Conservation (phyloP, 1,140 invertebrate genomes). For the Drosophila novamexicana region DNA sequence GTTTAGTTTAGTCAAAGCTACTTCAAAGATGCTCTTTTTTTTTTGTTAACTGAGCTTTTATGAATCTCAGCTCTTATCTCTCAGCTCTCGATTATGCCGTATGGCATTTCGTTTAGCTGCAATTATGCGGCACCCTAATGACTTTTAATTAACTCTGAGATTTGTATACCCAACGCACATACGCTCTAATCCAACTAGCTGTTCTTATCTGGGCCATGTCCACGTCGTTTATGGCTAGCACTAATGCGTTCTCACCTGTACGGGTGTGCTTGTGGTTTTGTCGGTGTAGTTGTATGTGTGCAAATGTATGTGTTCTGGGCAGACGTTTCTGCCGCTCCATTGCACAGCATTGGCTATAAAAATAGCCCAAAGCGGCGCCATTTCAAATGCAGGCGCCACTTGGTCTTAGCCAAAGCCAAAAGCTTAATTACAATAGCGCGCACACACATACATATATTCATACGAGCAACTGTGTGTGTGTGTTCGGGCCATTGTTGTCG, state of each 20-base stretch:
- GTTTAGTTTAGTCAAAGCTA: too few relatives aligned
- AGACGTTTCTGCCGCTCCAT: conserved; percentile 51
- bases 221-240: conserved; percentile 22
- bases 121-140: conserved; percentile 74
- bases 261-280: not conserved
- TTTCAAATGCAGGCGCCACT: conserved; percentile 58
- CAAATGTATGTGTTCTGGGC: not conserved
- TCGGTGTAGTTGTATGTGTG: conserved; percentile 15
- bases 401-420: conserved; percentile 42
- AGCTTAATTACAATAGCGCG: conserved; percentile 69
- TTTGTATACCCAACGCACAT: conserved; percentile 60
- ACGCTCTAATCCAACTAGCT: conserved; percentile 17
- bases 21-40: too few relatives aligned
- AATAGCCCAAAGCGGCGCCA: conserved; percentile 62
- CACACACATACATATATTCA: conserved; percentile 16
- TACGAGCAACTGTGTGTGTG: conserved; percentile 1
- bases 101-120: conserved; percentile 53
- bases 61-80: not conserved
- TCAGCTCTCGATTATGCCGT: conserved; percentile 4
- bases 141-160: conserved; percentile 79
- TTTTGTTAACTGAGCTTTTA: not conserved
- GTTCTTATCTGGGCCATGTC: conserved; percentile 58
- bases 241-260: conserved; percentile 29
- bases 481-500: conserved; percentile 44
- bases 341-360: conserved; percentile 72